phyloP scores from a whole-genome alignment of 2,888 invertebrate species.

The Synanthedon andrenaeformis region DNA sequence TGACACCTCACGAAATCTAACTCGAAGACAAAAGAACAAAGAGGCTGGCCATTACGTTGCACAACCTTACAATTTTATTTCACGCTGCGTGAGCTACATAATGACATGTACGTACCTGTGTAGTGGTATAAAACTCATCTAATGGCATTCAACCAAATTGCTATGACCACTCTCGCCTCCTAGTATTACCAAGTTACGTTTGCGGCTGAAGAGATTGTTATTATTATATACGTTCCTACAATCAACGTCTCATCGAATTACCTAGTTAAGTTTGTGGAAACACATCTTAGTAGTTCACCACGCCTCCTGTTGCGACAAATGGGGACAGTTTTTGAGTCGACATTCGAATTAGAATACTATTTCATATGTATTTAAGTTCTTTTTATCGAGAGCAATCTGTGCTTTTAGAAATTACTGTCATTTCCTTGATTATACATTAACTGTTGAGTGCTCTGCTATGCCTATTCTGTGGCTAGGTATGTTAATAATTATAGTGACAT shows the following conservation, averaged over 20 bases:
- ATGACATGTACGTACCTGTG: constrained; percentile 29
- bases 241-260: not conserved
- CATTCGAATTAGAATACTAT: not conserved
- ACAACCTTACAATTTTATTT: constrained; percentile 40
- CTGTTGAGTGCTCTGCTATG: too few relatives aligned
- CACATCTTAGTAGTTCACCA: constrained; percentile 39
- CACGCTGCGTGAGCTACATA: constrained; percentile 45
- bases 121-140: constrained; percentile 18
- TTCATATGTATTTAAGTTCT: not conserved
- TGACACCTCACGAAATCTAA: constrained; percentile 45
- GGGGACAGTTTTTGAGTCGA: constrained; percentile 45
- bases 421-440: not conserved
- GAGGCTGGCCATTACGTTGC: constrained; percentile 45
- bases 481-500: too few relatives aligned
- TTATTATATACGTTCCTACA: not conserved
- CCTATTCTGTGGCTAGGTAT: too few relatives aligned
- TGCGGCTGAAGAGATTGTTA: constrained; percentile 9
- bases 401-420: not conserved
- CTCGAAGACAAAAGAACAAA: constrained; percentile 57
- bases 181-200: constrained; percentile 8
- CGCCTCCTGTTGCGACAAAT: constrained; percentile 60
- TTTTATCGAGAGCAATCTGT: not conserved
- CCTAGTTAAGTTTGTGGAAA: not conserved
- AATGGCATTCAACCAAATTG: constrained; percentile 47
- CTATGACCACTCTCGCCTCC: constrained; percentile 32